phyloP scores from a whole-genome alignment of 2,888 invertebrate genomes.

The Ophonus ardosiacus region DNA sequence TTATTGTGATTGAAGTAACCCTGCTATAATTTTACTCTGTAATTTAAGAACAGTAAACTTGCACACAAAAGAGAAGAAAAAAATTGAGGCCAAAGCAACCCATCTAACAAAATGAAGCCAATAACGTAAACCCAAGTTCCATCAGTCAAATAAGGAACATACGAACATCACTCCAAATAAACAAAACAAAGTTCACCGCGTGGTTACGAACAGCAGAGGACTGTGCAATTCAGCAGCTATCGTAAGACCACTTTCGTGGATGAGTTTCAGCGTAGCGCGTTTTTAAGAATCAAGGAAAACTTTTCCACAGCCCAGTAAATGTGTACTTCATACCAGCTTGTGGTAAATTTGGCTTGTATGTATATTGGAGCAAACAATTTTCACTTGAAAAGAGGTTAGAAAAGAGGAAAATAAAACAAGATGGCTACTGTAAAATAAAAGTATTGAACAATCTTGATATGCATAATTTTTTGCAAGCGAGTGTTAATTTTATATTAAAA shows the following conservation, averaged over 20 bases:
- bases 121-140: conserved; percentile 42
- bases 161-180: conserved; percentile 46
- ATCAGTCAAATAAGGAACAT: conserved; percentile 44
- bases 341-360: conserved; percentile 31
- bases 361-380: conserved; percentile 34
- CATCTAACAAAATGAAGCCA: conserved; percentile 48
- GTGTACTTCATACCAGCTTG: conserved; percentile 3
- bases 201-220: conserved; percentile 40
- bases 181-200: conserved; percentile 54
- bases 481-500: not conserved
- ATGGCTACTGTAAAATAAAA: not conserved
- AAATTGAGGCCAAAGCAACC: conserved; percentile 11
- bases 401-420: not conserved
- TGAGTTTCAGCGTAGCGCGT: not conserved
- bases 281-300: not conserved
- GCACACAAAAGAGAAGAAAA: not conserved
- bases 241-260: not conserved
- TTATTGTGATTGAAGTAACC: not conserved
- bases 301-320: not conserved
- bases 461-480: not conserved
- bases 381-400: conserved; percentile 1
- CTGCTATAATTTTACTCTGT: not conserved
- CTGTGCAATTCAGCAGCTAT: not conserved
- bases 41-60: not conserved
- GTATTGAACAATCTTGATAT: not conserved